A percentile compares a stretch with the other conserved stretches of the same genome.
Evolutionary conservation across 1,140 invertebrate species (phyloP).

Genomic region (Cataglyphis hispanica): DNA sequence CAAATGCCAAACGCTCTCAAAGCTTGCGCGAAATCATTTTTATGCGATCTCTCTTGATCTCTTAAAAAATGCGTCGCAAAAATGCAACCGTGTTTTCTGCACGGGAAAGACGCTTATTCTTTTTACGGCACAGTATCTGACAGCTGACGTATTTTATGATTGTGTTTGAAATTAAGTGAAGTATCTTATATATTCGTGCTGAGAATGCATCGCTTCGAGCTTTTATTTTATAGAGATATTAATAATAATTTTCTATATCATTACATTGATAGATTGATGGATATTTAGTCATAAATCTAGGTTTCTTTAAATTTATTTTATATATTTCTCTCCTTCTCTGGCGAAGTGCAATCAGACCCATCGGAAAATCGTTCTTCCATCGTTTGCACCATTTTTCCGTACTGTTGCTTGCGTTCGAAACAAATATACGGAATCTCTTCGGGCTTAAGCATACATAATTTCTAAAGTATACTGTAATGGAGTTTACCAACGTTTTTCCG

Average conservation of each 20-base stretch:
- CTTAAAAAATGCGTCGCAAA: not conserved
- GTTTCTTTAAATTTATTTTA: not conserved
- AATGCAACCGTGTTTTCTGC: not conserved
- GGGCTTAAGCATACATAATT: constrained; percentile 21
- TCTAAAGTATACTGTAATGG: constrained; percentile 18
- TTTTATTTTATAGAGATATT: not conserved
- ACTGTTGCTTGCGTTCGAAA: not conserved
- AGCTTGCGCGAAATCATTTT: not conserved
- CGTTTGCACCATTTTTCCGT: not conserved
- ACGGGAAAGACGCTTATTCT: not conserved
- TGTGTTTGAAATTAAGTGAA: constrained; percentile 28
- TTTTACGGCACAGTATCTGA: not conserved
- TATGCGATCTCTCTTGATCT: not conserved
- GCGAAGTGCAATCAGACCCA: not conserved
- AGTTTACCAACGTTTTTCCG: not conserved
- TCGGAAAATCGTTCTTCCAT: constrained; percentile 1
- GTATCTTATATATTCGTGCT: not conserved
- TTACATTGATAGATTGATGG: not conserved
- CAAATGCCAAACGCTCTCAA: constrained; percentile 5
- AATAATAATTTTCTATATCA: constrained; percentile 3
- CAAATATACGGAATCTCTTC: not conserved
- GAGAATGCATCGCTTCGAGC: constrained; percentile 41
- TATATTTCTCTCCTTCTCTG: too few species aligned
- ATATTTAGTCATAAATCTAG: not conserved
- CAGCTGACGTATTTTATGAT: not conserved